These are phyloP conservation scores for Nomada ferruginata DNA, from an alignment of 2,888 invertebrate species.

Conservation along the genomic window DNA sequence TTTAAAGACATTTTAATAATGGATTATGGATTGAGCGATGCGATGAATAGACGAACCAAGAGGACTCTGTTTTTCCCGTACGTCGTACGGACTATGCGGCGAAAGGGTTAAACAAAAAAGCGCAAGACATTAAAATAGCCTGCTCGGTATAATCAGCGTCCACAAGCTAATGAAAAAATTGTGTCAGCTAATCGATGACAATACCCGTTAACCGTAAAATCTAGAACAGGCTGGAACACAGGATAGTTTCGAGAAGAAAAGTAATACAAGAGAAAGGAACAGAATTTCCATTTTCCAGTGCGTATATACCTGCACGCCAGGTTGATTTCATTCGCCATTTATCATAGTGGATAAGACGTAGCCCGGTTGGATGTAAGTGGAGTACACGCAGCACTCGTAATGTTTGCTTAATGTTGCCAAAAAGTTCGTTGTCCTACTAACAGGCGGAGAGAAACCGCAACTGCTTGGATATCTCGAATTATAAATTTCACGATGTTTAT, in stretches of 20 bases:
- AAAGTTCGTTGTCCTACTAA: slow-evolving; percentile 66
- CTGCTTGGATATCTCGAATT: slow-evolving; percentile 43
- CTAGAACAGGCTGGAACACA: no score
- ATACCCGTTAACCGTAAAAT: background rate
- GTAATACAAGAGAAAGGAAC: background rate
- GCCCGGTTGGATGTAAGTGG: slow-evolving; percentile 11
- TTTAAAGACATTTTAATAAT: no score
- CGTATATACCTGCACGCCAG: background rate
- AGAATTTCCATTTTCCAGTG: background rate
- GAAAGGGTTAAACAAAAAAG: background rate
- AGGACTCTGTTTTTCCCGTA: no score
- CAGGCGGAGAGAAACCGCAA: slow-evolving; percentile 46
- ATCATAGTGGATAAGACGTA: slow-evolving; percentile 27
- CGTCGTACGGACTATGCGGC: background rate
- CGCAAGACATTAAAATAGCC: background rate
- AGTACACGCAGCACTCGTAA: slow-evolving; percentile 35
- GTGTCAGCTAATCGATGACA: background rate
- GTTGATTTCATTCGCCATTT: slow-evolving; percentile 20
- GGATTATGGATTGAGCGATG: no score
- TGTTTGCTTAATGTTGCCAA: slow-evolving; percentile 64
- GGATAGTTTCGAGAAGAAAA: background rate
- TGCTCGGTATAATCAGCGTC: background rate
- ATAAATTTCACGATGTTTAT: slow-evolving; percentile 37
- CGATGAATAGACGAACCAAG: no score
- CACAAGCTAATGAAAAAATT: background rate